phyloP scores from a whole-genome alignment of 2,113 vertebrate species.

The Callionymus lyra region DNA sequence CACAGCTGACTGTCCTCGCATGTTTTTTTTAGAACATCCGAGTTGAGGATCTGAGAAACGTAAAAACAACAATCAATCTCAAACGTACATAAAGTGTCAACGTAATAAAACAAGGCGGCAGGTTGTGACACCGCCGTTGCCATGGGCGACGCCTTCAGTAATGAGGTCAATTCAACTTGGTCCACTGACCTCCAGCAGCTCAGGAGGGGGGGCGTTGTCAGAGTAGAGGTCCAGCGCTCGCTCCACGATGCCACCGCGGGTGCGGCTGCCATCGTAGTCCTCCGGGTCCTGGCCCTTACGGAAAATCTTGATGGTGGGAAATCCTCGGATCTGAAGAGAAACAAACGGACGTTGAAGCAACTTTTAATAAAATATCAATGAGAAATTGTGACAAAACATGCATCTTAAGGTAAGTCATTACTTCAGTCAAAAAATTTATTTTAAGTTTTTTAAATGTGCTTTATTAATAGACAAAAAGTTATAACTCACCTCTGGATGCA shows the following conservation, averaged over 20 bases:
- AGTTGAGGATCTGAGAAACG: conserved; percentile 73
- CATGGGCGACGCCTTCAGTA: too few relatives aligned
- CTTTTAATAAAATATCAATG: background rate
- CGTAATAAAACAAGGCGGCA: too few relatives aligned
- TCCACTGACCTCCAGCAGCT: conserved; percentile 78
- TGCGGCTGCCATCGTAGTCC: conserved; percentile 86
- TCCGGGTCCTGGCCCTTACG: conserved; percentile 87
- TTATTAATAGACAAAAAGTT: too few relatives aligned
- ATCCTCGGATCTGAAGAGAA: conserved; percentile 86
- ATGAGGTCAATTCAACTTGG: background rate
- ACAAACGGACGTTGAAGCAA: background rate
- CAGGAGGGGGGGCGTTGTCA: conserved; percentile 80
- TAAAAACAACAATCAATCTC: background rate
- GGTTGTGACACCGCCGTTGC: too few relatives aligned
- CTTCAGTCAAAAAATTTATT: background rate
- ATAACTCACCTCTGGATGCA: too few relatives aligned
- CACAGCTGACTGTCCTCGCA: conserved; percentile 92
- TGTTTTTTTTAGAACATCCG: conserved; percentile 76
- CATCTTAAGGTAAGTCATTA: too few relatives aligned
- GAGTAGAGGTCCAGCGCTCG: conserved; percentile 85
- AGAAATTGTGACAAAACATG: too few relatives aligned
- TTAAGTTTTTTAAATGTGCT: background rate
- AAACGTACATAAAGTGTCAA: too few relatives aligned
- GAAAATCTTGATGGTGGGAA: conserved; percentile 95
- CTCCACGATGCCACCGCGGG: conserved; percentile 77